phyloP scores from a whole-genome alignment of 2,888 invertebrate genomes.

The Calameuta pallipes region DNA sequence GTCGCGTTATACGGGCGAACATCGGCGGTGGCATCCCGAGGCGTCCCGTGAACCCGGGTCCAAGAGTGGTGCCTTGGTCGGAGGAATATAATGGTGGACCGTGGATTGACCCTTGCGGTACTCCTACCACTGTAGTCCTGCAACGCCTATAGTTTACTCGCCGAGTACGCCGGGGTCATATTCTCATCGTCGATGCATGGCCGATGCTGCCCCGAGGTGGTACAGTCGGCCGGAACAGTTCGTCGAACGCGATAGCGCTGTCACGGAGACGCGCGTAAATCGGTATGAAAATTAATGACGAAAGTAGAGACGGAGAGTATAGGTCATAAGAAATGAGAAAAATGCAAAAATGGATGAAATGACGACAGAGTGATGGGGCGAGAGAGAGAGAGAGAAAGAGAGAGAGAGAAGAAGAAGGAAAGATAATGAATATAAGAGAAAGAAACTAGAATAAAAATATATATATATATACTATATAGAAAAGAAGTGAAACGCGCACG shows the following conservation, averaged over 20 bases:
- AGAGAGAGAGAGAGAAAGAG: neutral
- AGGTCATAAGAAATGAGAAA: neutral
- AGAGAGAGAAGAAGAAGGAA: too few species aligned
- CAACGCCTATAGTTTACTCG: slow-evolving; percentile 38
- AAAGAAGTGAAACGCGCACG: neutral
- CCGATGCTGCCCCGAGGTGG: slow-evolving; percentile 2
- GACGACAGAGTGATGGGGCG: neutral
- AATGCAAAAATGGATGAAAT: neutral
- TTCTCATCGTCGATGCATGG: slow-evolving; percentile 58
- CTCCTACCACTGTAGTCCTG: slow-evolving; percentile 54
- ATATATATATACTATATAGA: neutral
- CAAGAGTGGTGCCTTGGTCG: slow-evolving; percentile 32
- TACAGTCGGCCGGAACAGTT: slow-evolving; percentile 10
- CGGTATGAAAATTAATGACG: neutral
- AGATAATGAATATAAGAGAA: neutral
- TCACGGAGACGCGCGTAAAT: neutral
- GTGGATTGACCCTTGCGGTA: slow-evolving; percentile 65
- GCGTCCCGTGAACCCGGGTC: slow-evolving; percentile 28
- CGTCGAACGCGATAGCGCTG: neutral
- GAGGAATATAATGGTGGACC: slow-evolving; percentile 57
- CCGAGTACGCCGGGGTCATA: slow-evolving; percentile 56
- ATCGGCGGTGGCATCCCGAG: neutral
- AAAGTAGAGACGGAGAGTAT: neutral
- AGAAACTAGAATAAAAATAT: slow-evolving; percentile 11
- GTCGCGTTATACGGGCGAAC: neutral